phyloP scores from a whole-genome alignment of 2,113 vertebrate species.

The Bos javanicus region DNA sequence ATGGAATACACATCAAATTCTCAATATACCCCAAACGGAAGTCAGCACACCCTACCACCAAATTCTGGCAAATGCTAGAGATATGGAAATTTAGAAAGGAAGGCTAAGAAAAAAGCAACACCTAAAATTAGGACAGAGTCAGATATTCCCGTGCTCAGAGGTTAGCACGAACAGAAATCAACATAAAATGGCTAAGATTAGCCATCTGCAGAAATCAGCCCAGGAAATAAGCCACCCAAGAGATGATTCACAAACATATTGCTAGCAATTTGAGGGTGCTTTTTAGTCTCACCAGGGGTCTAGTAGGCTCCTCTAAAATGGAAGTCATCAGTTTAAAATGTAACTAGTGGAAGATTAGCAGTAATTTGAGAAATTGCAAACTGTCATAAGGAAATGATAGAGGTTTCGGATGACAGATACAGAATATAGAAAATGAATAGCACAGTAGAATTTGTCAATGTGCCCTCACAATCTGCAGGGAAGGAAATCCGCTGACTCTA shows the following conservation, averaged over 20 bases:
- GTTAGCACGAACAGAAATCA: constrained; percentile 27
- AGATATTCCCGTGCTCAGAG: constrained; percentile 17
- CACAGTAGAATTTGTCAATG: not conserved
- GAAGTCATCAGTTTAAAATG: constrained; percentile 60
- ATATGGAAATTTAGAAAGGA: constrained; percentile 43
- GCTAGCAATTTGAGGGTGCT: constrained; percentile 53
- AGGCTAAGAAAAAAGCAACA: not conserved
- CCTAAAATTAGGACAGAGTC: constrained; percentile 51
- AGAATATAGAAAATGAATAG: constrained; percentile 24
- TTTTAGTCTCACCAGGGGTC: constrained; percentile 56
- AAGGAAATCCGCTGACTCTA: not conserved
- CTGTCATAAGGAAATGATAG: constrained; percentile 62
- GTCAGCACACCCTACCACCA: not conserved
- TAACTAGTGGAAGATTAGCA: constrained; percentile 60
- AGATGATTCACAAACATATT: constrained; percentile 57
- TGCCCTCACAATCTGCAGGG: not conserved
- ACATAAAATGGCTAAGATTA: constrained; percentile 44
- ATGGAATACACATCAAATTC: not conserved
- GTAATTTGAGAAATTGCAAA: constrained; percentile 70
- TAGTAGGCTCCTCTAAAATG: constrained; percentile 13
- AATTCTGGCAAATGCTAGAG: not conserved
- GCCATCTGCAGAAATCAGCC: constrained; percentile 60
- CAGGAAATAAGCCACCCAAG: constrained; percentile 57
- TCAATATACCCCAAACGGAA: not conserved
- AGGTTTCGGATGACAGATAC: constrained; percentile 32